These are phyloP conservation scores for Odontocolon sp. DNA, from an alignment of 2,888 invertebrate species.

Conservation along the genomic window DNA sequence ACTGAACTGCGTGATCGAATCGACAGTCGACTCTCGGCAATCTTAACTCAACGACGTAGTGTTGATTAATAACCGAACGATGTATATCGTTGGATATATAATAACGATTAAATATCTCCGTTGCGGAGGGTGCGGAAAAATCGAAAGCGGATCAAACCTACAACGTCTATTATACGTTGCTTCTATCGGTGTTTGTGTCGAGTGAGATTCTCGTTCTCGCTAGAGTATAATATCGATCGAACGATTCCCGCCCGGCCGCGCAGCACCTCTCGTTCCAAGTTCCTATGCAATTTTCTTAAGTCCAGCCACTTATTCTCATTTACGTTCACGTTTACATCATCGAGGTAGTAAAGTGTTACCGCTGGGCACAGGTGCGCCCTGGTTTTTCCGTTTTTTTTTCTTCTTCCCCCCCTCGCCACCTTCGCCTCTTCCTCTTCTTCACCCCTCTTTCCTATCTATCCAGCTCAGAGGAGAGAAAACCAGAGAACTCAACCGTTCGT, in stretches of 20 bases:
- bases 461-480: not conserved
- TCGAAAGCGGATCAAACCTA: constrained; percentile 29
- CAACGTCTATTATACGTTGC: constrained; percentile 11
- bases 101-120: not conserved
- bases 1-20: constrained; percentile 33
- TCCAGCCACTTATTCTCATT: constrained; percentile 78
- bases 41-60: constrained; percentile 19
- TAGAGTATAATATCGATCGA: constrained; percentile 49
- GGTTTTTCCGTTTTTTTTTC: constrained; percentile 73
- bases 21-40: constrained; percentile 32
- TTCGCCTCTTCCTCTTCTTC: constrained; percentile 20
- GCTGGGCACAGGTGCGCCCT: constrained; percentile 78
- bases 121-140: constrained; percentile 18
- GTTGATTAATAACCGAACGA: constrained; percentile 45
- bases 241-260: constrained; percentile 37
- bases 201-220: constrained; percentile 23
- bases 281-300: constrained; percentile 76
- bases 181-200: not conserved
- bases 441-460: constrained; percentile 8
- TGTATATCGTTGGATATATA: not conserved
- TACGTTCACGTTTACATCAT: constrained; percentile 80
- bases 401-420: constrained; percentile 48
- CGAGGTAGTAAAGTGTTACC: constrained; percentile 78
- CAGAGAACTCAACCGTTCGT: constrained; percentile 46
- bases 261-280: constrained; percentile 48